phyloP scores from a whole-genome alignment of 2,113 vertebrate genomes.

The Physeter macrocephalus region DNA sequence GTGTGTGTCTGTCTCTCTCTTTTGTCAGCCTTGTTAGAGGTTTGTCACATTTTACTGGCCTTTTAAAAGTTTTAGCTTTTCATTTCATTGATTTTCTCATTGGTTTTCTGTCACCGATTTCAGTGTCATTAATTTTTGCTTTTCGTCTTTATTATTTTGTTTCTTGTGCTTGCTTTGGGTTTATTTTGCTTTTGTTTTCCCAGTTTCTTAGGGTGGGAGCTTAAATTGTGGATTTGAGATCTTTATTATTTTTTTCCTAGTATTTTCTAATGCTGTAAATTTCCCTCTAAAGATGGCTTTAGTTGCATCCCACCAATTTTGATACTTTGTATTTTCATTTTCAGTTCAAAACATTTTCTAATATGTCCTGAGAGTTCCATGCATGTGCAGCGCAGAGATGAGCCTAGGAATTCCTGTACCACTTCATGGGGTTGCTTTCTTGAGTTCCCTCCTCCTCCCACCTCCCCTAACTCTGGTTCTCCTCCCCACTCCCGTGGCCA shows the following conservation, averaged over 20 bases:
- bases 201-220: background rate
- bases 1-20: background rate
- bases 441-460: background rate
- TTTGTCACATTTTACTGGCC: background rate
- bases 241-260: background rate
- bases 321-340: background rate
- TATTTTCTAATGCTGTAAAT: background rate
- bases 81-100: background rate
- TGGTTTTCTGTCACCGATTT: background rate
- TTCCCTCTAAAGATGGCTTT: background rate
- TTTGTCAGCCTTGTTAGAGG: background rate
- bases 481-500: background rate
- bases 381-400: background rate
- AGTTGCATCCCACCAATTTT: background rate
- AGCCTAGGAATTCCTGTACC: too few species aligned
- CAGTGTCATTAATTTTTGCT: background rate
- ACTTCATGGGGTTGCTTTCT: background rate
- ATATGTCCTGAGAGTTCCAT: background rate
- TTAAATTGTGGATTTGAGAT: background rate
- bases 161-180: background rate
- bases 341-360: background rate
- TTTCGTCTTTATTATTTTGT: background rate
- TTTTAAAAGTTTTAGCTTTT: background rate
- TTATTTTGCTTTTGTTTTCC: background rate
- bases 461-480: fast-evolving